phyloP scores from a whole-genome alignment of 2,888 invertebrate genomes.

The Pristionchus japonicus region DNA sequence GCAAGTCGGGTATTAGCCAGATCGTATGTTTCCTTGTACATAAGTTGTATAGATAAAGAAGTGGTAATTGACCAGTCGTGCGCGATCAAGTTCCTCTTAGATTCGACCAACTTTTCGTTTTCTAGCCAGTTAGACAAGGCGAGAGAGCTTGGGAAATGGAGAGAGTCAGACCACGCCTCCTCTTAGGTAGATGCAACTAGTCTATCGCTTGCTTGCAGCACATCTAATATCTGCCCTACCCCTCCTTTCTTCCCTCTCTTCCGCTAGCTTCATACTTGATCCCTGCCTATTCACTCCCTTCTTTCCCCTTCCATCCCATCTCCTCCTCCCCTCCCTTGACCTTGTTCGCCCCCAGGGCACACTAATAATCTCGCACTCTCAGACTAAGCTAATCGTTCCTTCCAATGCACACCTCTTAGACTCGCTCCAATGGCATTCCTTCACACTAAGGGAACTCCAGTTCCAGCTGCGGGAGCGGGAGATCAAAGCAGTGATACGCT shows the following conservation, averaged over 20 bases:
- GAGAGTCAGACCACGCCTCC: background rate
- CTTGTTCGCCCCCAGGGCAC: constrained; percentile 26
- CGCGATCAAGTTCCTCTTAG: background rate
- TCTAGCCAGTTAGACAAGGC: too few species aligned
- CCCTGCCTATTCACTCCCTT: background rate
- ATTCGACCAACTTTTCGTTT: too few species aligned
- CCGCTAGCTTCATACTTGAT: constrained; percentile 23
- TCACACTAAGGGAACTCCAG: background rate
- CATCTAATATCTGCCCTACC: constrained; percentile 41
- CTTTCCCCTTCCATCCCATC: background rate
- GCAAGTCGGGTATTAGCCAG: background rate
- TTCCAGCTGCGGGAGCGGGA: background rate
- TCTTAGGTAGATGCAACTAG: background rate
- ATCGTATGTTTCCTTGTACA: constrained; percentile 23
- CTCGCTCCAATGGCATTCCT: background rate
- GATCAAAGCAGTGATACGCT: background rate
- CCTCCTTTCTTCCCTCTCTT: background rate
- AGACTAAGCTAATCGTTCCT: background rate
- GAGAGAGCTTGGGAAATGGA: too few species aligned
- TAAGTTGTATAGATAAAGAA: constrained; percentile 38
- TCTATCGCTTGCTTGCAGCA: background rate
- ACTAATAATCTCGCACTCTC: constrained; percentile 38
- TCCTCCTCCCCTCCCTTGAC: background rate
- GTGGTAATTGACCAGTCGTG: background rate
- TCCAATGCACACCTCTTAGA: background rate